Evolutionary conservation across 1,140 invertebrate species (phyloP).

Genomic region (Trialeurodes vaporariorum): DNA sequence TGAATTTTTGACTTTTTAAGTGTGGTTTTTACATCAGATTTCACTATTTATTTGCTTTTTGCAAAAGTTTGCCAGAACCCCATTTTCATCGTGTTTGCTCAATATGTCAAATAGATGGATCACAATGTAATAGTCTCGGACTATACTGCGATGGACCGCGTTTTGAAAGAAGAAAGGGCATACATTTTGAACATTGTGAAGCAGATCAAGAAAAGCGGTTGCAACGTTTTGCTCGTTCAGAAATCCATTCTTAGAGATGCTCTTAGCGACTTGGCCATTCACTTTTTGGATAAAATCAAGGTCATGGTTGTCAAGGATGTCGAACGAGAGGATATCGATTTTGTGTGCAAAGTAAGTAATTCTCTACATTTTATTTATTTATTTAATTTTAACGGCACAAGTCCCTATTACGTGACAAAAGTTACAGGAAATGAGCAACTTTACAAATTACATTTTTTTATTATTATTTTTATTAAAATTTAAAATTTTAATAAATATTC

Average conservation of each 20-base stretch:
- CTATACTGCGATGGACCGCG: conserved; percentile 97
- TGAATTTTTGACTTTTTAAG: too few species aligned
- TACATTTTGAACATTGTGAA: conserved; percentile 99
- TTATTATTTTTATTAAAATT: too few species aligned
- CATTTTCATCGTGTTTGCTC: too few species aligned
- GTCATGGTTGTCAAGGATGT: conserved; percentile 98
- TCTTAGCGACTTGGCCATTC: conserved; percentile 89
- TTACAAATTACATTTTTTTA: too few species aligned
- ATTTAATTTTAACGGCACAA: too few species aligned
- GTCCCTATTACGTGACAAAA: too few species aligned
- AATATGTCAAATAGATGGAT: conserved; percentile 81
- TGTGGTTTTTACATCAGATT: too few species aligned
- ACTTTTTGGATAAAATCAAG: conserved; percentile 98
- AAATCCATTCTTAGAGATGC: conserved; percentile 98
- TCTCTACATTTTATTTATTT: too few species aligned
- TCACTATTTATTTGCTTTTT: too few species aligned
- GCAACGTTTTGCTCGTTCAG: conserved; percentile 95
- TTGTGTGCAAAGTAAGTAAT: conserved; percentile 77
- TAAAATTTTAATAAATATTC: too few species aligned
- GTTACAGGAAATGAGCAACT: too few species aligned
- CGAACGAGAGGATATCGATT: conserved; percentile 95
- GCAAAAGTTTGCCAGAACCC: too few species aligned
- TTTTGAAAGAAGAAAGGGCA: conserved; percentile 93
- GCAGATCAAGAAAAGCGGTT: conserved; percentile 96
- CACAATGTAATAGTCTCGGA: conserved; percentile 96